Base-by-base conservation (phyloP, 1,140 invertebrate species). In the Belonocnema kinseyi region DNA sequence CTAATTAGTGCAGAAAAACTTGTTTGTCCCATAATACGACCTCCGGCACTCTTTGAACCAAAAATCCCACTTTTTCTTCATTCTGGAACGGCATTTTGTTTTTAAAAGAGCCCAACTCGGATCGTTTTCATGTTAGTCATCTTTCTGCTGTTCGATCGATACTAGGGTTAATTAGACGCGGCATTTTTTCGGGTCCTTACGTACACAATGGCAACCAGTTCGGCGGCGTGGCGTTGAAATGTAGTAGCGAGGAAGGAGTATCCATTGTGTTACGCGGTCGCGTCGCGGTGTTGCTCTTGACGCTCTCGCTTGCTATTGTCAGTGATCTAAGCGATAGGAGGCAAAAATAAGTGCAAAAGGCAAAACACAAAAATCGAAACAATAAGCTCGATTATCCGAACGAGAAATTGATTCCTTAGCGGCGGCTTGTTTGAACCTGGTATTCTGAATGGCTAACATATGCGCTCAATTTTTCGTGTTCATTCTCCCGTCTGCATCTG, bases 131-230 rank as follows among this genome's bases (percentile, higher is more conserved):
- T 40, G 61, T 66, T 33, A 66, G 61, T 66, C 21, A 66, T 40
- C 21, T 66, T 40, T 40, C 13, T 4, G 33, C 14, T 40, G 61
- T 58, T 58, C 33, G 40, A 66, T 40, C 61, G 61, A 66, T 66
- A 66, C 26, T 66, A 7, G 61, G 26, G 61, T 66, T 66, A 66
- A 66, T 66, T 66, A 79, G 80, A 82, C 83, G 81, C 77, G 75
- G 83, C 76, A 83, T 80, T 80, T 78, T 82, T 56, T 56, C n/a
- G 26, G 56, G 19, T 66, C 26, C 21, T 40, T 66, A 5, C 26
- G 26, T 33, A 66, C 26, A 66, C 61, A 66, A 66, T 66, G 61
- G 61, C 61, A 66, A 16, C 53, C 53, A 54, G 53, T 66, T 66
- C 40, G 61, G 61, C 61, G 61, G 21, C 61, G 40, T 46, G 7